These are phyloP conservation scores for Ammospiza nelsoni DNA, from an alignment of 2,113 vertebrate genomes.

Conservation along the genomic window DNA sequence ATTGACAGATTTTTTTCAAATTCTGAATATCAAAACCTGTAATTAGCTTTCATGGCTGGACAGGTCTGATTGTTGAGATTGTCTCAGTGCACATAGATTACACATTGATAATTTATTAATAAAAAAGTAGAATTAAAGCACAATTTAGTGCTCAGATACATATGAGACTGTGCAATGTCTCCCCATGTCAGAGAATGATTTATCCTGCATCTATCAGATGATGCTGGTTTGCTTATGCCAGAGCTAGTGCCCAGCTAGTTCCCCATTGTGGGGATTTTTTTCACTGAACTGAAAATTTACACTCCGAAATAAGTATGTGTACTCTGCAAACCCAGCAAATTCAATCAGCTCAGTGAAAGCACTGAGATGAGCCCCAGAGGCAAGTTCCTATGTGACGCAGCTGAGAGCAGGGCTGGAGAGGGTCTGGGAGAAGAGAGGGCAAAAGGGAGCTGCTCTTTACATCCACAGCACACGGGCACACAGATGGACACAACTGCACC, in stretches of 20 bases:
- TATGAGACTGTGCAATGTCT: background rate
- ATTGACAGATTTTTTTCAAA: background rate
- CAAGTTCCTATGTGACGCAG: rapidly evolving
- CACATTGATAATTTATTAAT: background rate
- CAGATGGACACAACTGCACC: background rate
- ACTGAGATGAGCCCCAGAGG: rapidly evolving
- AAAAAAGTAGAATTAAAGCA: background rate
- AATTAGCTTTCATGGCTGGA: background rate
- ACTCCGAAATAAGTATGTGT: background rate
- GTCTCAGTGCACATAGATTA: background rate
- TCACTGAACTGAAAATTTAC: background rate
- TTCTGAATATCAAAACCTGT: background rate
- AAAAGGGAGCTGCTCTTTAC: rapidly evolving
- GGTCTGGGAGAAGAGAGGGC: background rate
- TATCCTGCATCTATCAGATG: background rate
- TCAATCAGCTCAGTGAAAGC: background rate
- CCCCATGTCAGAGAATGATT: background rate
- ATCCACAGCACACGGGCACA: background rate
- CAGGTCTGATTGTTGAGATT: background rate
- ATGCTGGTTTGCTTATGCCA: background rate
- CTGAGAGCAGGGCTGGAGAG: background rate
- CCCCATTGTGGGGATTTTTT: background rate
- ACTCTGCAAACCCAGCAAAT: background rate
- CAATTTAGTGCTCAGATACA: background rate
- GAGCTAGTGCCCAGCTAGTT: background rate